These are phyloP conservation scores for Molossus molossus DNA, from an alignment of 2,797 vertebrate species.

Conservation along the genomic window DNA sequence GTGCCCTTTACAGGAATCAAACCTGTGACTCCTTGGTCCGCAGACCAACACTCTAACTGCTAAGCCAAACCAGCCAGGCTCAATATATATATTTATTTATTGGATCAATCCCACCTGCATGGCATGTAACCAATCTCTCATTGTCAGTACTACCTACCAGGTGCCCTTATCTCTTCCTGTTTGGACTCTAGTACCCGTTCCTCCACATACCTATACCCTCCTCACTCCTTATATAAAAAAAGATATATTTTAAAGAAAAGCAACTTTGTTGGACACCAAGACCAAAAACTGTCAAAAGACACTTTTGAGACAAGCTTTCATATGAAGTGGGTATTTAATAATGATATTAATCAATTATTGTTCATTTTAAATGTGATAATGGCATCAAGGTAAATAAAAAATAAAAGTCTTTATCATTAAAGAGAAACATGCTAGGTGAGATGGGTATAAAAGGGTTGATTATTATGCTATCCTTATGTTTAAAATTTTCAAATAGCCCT, in stretches of 20 bases:
- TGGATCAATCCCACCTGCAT: background rate
- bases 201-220: background rate
- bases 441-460: background rate
- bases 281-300: constrained; percentile 38
- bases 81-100: background rate
- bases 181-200: background rate
- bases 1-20: too few relatives aligned
- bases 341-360: constrained; percentile 23
- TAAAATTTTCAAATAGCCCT: background rate
- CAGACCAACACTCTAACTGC: too few relatives aligned
- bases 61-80: too few relatives aligned
- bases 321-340: constrained; percentile 14
- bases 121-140: background rate
- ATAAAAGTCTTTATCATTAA: background rate
- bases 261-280: background rate
- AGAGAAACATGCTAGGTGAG: background rate
- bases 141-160: background rate
- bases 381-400: background rate
- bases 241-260: background rate
- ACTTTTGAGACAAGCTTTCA: background rate
- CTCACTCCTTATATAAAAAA: background rate
- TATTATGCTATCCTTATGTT: background rate
- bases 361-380: constrained; percentile 28
- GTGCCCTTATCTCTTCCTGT: background rate
- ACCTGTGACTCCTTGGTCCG: too few relatives aligned